Evolutionary conservation across 1,140 invertebrate genomes (phyloP).

Genomic region (Brachionus koreanus): DNA sequence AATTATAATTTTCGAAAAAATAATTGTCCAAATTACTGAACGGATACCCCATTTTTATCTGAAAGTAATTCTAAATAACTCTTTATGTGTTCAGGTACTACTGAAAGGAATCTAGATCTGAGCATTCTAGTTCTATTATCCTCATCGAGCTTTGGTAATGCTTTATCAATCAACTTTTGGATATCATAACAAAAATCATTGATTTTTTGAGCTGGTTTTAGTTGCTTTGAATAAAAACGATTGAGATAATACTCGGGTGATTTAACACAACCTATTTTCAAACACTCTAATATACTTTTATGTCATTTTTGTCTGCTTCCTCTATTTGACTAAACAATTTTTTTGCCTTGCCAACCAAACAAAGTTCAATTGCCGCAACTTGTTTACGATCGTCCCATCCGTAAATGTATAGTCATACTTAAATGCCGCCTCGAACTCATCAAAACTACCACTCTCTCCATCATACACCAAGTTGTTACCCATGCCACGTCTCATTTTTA

Average conservation of each 20-base stretch:
- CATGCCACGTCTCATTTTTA: neutral
- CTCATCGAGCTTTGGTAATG: neutral
- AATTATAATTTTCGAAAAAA: too few relatives aligned
- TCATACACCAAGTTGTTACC: neutral
- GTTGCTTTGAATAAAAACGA: neutral
- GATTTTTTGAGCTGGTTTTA: neutral
- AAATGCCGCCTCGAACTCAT: neutral
- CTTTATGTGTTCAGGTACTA: neutral
- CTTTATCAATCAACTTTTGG: neutral
- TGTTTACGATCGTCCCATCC: neutral
- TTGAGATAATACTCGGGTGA: neutral
- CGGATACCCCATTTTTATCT: neutral
- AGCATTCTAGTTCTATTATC: neutral
- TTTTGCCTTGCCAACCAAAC: neutral
- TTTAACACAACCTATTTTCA: neutral
- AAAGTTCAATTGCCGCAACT: neutral
- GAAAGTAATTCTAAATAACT: neutral
- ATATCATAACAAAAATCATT: constrained; percentile 7
- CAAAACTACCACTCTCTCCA: neutral
- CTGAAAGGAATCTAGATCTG: neutral
- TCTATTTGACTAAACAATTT: neutral
- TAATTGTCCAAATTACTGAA: too few relatives aligned
- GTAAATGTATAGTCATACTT: neutral
- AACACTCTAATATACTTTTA: neutral
- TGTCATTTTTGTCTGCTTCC: neutral